phyloP scores from a whole-genome alignment of 1,140 invertebrate genomes.

The Sarcophaga peregrina region DNA sequence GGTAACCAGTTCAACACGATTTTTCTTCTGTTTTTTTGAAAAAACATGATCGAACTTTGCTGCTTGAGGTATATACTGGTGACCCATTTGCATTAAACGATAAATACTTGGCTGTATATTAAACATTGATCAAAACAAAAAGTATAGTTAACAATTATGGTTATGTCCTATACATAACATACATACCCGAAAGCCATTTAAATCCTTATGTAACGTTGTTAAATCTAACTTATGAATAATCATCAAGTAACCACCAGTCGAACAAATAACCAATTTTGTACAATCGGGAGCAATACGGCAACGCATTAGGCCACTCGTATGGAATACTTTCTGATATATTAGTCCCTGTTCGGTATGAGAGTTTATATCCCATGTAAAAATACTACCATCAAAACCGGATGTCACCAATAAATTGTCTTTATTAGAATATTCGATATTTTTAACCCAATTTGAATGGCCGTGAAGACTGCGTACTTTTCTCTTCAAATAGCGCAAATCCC shows the following conservation, averaged over 20 bases:
- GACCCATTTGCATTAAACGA: conserved; percentile 86
- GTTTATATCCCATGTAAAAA: conserved; percentile 95
- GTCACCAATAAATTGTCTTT: conserved; percentile 87
- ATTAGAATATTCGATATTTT: conserved; percentile 94
- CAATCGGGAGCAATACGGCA: conserved; percentile 87
- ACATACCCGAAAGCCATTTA: conserved; percentile 85
- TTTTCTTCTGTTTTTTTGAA: conserved; percentile 76
- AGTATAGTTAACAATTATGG: not conserved
- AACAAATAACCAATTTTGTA: conserved; percentile 89
- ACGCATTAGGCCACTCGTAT: conserved; percentile 79
- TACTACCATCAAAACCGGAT: conserved; percentile 92
- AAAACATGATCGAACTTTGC: conserved; percentile 86
- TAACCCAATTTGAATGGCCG: conserved; percentile 95
- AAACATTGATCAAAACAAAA: conserved; percentile 1
- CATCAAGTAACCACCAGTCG: conserved; percentile 88
- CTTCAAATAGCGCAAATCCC: conserved; percentile 89
- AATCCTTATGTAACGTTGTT: conserved; percentile 80
- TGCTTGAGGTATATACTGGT: conserved; percentile 81
- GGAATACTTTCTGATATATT: conserved; percentile 84
- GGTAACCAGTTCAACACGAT: conserved; percentile 88
- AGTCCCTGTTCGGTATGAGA: conserved; percentile 83
- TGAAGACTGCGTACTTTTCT: conserved; percentile 79
- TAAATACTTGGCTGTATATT: conserved; percentile 85
- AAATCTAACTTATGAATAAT: conserved; percentile 90
- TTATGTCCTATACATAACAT: not conserved